phyloP scores from a whole-genome alignment of 1,140 invertebrate species.

The Adelges cooleyi region DNA sequence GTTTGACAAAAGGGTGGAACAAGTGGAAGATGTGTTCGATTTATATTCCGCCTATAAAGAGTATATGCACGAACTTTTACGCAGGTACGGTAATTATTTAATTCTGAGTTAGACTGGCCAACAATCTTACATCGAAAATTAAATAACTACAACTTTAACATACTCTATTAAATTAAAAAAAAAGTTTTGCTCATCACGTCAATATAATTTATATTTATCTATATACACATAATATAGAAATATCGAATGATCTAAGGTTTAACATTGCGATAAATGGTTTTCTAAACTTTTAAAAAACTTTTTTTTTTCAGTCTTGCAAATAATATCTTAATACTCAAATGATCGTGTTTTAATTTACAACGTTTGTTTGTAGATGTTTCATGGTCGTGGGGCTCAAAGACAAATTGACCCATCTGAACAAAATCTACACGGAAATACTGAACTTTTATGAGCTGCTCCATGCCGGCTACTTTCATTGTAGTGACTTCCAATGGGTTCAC shows the following conservation, averaged over 20 bases:
- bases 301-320: background rate
- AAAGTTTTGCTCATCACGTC: background rate
- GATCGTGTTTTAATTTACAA: background rate
- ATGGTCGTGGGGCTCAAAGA: constrained; percentile 20
- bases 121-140: too few species aligned
- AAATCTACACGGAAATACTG: constrained; percentile 14
- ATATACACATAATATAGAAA: background rate
- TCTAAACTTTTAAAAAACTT: background rate
- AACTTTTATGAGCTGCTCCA: background rate
- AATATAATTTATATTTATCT: background rate
- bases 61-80: constrained; percentile 6
- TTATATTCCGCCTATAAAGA: background rate
- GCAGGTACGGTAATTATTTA: background rate
- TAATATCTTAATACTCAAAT: background rate
- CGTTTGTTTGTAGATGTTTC: background rate
- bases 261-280: background rate
- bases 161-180: too few species aligned
- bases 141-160: too few species aligned
- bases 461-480: background rate
- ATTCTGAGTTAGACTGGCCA: too few species aligned
- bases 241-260: background rate
- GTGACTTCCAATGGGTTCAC: background rate
- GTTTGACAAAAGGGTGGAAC: background rate
- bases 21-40: background rate
- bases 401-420: constrained; percentile 2